Evolutionary conservation across 2,888 invertebrate species (phyloP), one percentile per base, ranked within the genome.

Genomic region (Ashinkailepas kermadecensis): DNA sequence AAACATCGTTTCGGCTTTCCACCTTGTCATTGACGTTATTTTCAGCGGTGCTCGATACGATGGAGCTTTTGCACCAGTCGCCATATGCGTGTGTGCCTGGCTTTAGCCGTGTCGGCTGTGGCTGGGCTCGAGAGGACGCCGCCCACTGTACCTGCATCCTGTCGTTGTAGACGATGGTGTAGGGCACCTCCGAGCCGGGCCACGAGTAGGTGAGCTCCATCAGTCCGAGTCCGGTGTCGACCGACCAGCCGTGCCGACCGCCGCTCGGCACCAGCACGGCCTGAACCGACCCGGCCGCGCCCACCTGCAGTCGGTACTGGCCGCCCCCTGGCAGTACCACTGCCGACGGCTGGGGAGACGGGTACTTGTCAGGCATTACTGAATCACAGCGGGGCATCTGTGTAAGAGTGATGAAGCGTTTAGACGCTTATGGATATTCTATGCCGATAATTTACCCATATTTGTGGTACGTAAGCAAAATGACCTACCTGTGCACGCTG

Each of bases 281-380:
- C 86, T 95, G 94, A 0, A 98, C 90, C 21, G 97, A 96, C 8
- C 97, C 97, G 3, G 95, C 94, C 85, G 94, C 93, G 86, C 97
- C 97, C 85, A 95, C 95, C 86, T 96, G 95, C 15, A 97, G 89
- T 1, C 95, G 90, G 87, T 97, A 97, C 87, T 96, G 96, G 83
- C 96, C 95, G 67, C 97, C 95, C 86, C 96, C 90, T 0, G 96
- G 96, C 0, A 97, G 95, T 15, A 95, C 95, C 6, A 97, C 95
- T 88, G 96, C 96, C n/a, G 95, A 89, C 0, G 97, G 97, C 91
- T 92, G 87, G 39, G 88, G 88, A 81, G 83, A 80, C 83, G 83
- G 39, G 39, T 39, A 39, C 39, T 39, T 39, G 39, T 39, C 4
- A 39, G 39, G 39, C 39, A 39, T 39, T 39, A 39, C 39, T 39